A percentile compares a stretch with the other conserved stretches of the same genome.
Evolutionary conservation across 2,113 vertebrate genomes (phyloP).

Genomic region (Arvicanthis niloticus): DNA sequence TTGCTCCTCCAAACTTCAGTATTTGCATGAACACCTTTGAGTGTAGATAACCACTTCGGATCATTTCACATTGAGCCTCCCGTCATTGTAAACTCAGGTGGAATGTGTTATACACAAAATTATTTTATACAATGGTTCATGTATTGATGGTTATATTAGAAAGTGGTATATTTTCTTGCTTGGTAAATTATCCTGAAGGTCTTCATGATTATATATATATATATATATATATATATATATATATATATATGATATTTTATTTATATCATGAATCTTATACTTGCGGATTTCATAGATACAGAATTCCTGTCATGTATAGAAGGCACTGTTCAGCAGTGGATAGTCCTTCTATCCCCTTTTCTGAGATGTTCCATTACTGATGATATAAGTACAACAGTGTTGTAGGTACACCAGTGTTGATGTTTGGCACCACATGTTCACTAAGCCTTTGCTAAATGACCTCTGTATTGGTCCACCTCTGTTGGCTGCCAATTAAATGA

Average conservation of each 20-base stretch:
- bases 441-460: neutral
- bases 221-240: no score
- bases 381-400: no score
- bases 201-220: neutral
- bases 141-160: neutral
- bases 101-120: neutral
- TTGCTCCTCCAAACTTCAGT: neutral
- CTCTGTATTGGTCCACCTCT: neutral
- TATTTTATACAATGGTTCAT: neutral
- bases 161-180: neutral
- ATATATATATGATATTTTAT: neutral
- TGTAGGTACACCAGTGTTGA: no score
- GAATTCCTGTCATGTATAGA: neutral
- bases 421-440: neutral
- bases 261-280: neutral
- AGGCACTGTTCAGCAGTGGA: neutral
- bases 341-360: neutral
- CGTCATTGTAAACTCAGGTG: neutral
- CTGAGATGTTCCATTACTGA: neutral
- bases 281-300: neutral
- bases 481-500: neutral
- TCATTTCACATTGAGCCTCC: neutral
- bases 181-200: neutral
- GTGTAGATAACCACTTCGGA: neutral
- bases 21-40: neutral